Conservation (phyloP, 1,140 invertebrate genomes). For the Helicoverpa zea region DNA sequence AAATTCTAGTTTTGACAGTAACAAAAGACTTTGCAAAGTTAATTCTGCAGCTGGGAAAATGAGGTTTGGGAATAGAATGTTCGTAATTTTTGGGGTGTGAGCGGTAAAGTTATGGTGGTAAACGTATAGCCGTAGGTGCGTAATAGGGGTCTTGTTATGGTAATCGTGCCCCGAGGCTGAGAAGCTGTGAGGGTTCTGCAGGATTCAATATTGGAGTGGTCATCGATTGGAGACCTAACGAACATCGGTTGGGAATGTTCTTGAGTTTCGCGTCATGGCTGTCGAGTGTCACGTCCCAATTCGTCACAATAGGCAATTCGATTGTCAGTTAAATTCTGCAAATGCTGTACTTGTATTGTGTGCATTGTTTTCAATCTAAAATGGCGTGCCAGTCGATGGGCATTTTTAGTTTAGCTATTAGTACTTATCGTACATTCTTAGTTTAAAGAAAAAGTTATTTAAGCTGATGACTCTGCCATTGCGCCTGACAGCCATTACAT, state of each 20-base stretch:
- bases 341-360: background rate
- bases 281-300: background rate
- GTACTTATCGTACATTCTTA: too few relatives aligned
- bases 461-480: too few relatives aligned
- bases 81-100: constrained; percentile 29
- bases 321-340: background rate
- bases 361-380: too few relatives aligned
- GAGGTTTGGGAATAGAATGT: too few relatives aligned
- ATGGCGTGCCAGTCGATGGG: too few relatives aligned
- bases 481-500: too few relatives aligned
- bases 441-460: too few relatives aligned
- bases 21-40: constrained; percentile 72
- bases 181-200: constrained; percentile 65
- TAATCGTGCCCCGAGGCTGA: constrained; percentile 77
- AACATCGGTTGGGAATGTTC: constrained; percentile 17
- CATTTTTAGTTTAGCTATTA: too few relatives aligned
- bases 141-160: constrained; percentile 85
- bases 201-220: constrained; percentile 69
- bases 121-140: constrained; percentile 67
- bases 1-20: constrained; percentile 83
- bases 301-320: background rate
- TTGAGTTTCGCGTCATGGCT: background rate
- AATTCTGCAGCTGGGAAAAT: constrained; percentile 40
- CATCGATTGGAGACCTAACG: constrained; percentile 64
- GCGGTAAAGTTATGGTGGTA: constrained; percentile 49